Evolutionary conservation across 1,140 invertebrate species (phyloP), one percentile per base, ranked within the genome.

Genomic region (Tigriopus japonicus): DNA sequence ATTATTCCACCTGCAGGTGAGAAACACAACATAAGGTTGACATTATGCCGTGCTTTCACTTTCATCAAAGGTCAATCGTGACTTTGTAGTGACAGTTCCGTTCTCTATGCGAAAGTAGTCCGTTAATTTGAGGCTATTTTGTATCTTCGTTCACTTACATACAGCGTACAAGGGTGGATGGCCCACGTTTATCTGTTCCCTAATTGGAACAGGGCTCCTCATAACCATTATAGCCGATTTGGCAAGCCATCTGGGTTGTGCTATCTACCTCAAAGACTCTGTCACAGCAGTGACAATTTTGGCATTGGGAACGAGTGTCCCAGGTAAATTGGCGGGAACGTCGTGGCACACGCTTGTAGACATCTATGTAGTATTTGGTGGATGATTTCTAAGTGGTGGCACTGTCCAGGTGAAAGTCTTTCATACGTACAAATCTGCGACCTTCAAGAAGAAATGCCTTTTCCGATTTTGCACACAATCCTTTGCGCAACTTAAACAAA

Each of bases 1-100:
- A 91, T 93, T 71, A 86, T 98, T 56, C 95, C 95, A 64, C 94
- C 95, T 21, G 97, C 95, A 73, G 91, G 92, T 95, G 76, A 79
- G 56, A 15, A 23, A 35, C 28, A 35, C 28, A 9, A 35, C 28
- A 35, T 9, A 35, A 35, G 28, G 28, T 9, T 35, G 28, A 9
- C 28, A 35, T 35, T 35, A 35, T 35, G 28, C 28, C 9, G 28
- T 35, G 28, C 28, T 35, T 35, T 35, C 28, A 35, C 9, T 35
- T 5, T 35, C 28, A 35, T 9, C 9, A 9, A 35, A 35, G 28
- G 28, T 35, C 9, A 35, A 3, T 5, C 9, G 3, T 35, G 28
- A 5, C 28, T 35, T 35, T 35, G 28, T 5, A 35, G 28, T 3
- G 28, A 35, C 28, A 35, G 3, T 35, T 35, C 28, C 28, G 28